phyloP scores from a whole-genome alignment of 1,140 invertebrate genomes.

The Schmidtea mediterranea region DNA sequence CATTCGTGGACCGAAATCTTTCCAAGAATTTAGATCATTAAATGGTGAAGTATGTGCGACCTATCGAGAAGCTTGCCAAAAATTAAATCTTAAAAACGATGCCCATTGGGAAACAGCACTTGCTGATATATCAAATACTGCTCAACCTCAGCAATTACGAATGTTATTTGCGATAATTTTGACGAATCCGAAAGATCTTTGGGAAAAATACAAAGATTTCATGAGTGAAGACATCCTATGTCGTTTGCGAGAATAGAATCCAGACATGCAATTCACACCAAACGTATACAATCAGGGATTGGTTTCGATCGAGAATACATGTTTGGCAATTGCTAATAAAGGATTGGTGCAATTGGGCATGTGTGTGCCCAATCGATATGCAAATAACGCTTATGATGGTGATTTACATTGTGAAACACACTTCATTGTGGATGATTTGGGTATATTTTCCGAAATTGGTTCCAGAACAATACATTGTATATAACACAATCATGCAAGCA shows the following conservation, averaged over 20 bases:
- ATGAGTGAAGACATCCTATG: constrained; percentile 16
- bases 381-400: too few relatives aligned
- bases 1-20: constrained; percentile 22
- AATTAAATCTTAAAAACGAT: constrained; percentile 18
- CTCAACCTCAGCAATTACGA: constrained; percentile 19
- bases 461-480: too few relatives aligned
- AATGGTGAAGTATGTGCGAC: constrained; percentile 23
- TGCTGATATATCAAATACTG: constrained; percentile 14
- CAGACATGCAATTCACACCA: constrained; percentile 12
- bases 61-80: constrained; percentile 19
- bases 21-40: constrained; percentile 18
- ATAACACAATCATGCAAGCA: too few relatives aligned
- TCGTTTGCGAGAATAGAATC: constrained; percentile 7
- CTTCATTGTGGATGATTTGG: too few relatives aligned
- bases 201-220: constrained; percentile 18
- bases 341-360: too few relatives aligned
- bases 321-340: too few relatives aligned
- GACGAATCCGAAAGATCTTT: constrained; percentile 14
- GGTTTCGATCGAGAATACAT: too few relatives aligned
- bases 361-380: too few relatives aligned
- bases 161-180: constrained; percentile 24
- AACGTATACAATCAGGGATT: too few relatives aligned
- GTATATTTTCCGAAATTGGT: too few relatives aligned
- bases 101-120: constrained; percentile 17
- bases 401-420: too few relatives aligned